Evolutionary conservation across 2,113 vertebrate genomes (phyloP).

Genomic region (Parotia lawesii): DNA sequence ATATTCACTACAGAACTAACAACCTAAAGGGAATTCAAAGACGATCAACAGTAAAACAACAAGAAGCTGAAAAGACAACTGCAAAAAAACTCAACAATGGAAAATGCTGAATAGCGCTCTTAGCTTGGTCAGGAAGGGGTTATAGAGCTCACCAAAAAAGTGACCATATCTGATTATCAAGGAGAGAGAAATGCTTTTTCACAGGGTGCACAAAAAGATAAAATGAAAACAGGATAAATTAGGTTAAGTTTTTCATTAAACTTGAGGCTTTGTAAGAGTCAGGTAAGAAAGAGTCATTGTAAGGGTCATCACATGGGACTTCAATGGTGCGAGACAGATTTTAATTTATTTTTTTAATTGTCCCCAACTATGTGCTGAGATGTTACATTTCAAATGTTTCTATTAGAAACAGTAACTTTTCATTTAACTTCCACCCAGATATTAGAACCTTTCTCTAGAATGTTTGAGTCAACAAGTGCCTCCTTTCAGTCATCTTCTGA

Average conservation of each 20-base stretch:
- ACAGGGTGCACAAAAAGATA: neutral
- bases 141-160: neutral
- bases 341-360: neutral
- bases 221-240: neutral
- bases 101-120: neutral
- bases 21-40: neutral
- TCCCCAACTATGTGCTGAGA: neutral
- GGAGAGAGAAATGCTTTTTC: neutral
- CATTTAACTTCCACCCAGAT: neutral
- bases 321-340: neutral
- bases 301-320: neutral
- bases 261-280: neutral
- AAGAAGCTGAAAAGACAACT: neutral
- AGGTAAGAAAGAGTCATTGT: neutral
- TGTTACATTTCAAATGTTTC: neutral
- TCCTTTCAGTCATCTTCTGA: neutral
- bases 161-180: neutral
- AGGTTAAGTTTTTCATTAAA: neutral
- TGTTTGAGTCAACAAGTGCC: neutral
- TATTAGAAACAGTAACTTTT: neutral
- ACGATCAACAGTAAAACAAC: neutral
- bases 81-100: neutral
- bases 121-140: neutral
- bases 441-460: neutral
- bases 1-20: neutral